Conservation (phyloP, 1,140 invertebrate species). For the Diachasma alloeum region DNA sequence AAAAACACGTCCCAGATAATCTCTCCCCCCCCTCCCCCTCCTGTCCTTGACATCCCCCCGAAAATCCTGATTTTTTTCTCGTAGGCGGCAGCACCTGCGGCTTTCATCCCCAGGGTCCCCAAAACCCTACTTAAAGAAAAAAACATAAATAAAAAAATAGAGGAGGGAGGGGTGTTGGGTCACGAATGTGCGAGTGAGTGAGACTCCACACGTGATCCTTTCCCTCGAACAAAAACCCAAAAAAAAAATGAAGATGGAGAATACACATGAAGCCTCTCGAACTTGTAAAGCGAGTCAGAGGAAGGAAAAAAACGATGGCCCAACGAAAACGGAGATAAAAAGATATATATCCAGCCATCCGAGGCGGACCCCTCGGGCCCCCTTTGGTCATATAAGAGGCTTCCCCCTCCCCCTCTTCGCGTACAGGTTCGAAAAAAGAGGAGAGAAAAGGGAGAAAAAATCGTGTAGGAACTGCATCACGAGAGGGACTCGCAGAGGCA, state of each 20-base stretch:
- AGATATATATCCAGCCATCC: constrained; percentile 36
- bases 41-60: too few species aligned
- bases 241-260: constrained; percentile 22
- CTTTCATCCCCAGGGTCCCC: constrained; percentile 28
- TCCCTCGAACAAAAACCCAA: background rate
- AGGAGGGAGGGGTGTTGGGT: constrained; percentile 28
- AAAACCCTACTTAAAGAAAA: constrained; percentile 31
- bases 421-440: background rate
- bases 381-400: background rate
- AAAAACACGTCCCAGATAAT: too few species aligned
- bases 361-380: constrained; percentile 24
- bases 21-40: too few species aligned
- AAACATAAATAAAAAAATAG: constrained; percentile 29
- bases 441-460: background rate
- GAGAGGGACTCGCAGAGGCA: background rate
- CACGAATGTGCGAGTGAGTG: constrained; percentile 22
- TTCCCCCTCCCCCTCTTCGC: background rate
- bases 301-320: constrained; percentile 24
- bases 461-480: background rate
- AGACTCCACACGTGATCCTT: too few species aligned
- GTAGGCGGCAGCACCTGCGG: too few species aligned
- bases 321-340: constrained; percentile 28
- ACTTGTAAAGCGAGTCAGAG: background rate
- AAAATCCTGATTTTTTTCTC: background rate
- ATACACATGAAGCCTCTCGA: background rate